phyloP scores from a whole-genome alignment of 2,797 vertebrate genomes.

The Rhinatrema bivittatum region DNA sequence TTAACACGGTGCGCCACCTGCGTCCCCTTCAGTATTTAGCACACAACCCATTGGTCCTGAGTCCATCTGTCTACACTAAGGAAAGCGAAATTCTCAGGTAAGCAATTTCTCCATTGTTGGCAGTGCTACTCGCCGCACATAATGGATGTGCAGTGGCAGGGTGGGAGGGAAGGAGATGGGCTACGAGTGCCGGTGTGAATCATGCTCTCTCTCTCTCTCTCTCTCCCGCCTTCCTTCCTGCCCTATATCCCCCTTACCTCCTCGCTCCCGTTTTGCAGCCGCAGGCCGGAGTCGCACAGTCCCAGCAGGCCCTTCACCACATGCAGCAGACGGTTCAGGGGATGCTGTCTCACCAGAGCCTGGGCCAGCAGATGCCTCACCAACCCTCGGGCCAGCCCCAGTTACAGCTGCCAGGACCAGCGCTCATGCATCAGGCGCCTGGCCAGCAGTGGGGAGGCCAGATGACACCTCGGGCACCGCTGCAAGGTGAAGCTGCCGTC shows the following conservation, averaged over 20 bases:
- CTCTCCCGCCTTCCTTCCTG: no score
- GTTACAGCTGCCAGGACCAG: constrained; percentile 41
- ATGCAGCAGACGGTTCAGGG: constrained; percentile 57
- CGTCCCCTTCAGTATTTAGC: no score
- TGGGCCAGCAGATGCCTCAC: constrained; percentile 71
- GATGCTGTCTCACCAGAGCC: constrained; percentile 72
- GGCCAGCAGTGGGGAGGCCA: constrained; percentile 72
- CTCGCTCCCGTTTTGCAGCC: constrained; percentile 18
- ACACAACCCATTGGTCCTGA: no score
- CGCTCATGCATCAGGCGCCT: constrained; percentile 65
- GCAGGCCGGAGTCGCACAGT: constrained; percentile 65
- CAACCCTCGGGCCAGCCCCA: constrained; percentile 67
- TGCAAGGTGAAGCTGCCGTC: constrained; percentile 59
- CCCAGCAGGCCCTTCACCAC: constrained; percentile 51
- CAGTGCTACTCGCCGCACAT: no score
- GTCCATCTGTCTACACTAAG: no score
- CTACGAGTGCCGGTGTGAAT: not conserved
- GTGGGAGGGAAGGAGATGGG: no score
- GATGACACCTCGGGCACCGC: constrained; percentile 48
- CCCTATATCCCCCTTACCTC: not conserved
- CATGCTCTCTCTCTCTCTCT: not conserved
- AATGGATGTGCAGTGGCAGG: no score
- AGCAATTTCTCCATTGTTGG: no score
- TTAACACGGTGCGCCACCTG: no score
- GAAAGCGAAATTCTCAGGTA: no score